These are phyloP conservation scores for Nerophis ophidion DNA, from an alignment of 2,113 vertebrate genomes.

Conservation along the genomic window DNA sequence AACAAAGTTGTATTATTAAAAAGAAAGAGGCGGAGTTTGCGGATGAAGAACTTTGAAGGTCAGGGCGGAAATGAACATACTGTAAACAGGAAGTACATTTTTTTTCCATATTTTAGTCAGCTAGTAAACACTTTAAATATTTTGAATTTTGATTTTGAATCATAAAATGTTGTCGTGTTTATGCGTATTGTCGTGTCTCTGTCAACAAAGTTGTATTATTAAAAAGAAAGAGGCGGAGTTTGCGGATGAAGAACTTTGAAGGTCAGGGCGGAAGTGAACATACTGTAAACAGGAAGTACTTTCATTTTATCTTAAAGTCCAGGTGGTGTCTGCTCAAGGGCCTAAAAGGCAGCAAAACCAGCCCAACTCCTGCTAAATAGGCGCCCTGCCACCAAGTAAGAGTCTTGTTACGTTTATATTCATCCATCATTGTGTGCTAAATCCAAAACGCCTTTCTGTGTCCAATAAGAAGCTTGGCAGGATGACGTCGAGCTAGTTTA, in stretches of 20 bases:
- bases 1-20: no score
- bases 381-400: conserved; percentile 1
- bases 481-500: conserved; percentile 9
- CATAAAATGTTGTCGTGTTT: no score
- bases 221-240: not conserved
- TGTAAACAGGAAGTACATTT: no score
- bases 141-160: no score
- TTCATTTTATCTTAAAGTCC: conserved; percentile 10
- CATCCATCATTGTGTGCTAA: not conserved
- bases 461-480: not conserved
- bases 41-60: no score
- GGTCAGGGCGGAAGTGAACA: conserved; percentile 2
- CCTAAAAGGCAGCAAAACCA: not conserved
- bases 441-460: not conserved
- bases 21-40: no score
- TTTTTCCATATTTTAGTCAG: no score
- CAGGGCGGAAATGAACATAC: no score
- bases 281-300: conserved; percentile 13
- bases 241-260: not conserved
- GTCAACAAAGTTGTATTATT: conserved; percentile 3
- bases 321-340: not conserved
- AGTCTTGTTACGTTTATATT: not conserved
- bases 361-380: not conserved
- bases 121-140: no score
- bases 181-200: no score